Evolutionary conservation across 2,888 invertebrate genomes (phyloP).

Genomic region (Glyphotaelius pellucidus): DNA sequence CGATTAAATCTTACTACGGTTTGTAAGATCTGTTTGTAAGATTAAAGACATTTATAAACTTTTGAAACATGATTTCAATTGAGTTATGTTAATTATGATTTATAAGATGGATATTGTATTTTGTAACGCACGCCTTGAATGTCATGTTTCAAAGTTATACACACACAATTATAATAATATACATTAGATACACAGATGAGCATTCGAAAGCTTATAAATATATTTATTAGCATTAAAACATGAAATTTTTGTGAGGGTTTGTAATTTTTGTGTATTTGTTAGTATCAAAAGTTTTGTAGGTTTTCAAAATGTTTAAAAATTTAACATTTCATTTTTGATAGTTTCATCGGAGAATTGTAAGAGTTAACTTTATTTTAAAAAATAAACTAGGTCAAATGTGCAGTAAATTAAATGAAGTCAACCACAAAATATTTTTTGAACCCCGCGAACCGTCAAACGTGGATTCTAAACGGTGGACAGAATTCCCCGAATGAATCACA

Average conservation of each 20-base stretch:
- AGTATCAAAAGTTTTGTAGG: neutral
- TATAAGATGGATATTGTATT: neutral
- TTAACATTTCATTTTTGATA: neutral
- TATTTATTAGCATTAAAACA: neutral
- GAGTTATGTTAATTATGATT: neutral
- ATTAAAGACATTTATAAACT: constrained; percentile 12
- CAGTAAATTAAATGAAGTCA: neutral
- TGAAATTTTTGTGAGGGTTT: neutral
- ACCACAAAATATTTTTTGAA: neutral
- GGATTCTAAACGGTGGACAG: neutral
- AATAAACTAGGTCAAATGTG: neutral
- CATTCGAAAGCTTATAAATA: neutral
- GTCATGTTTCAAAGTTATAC: neutral
- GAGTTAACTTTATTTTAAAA: neutral
- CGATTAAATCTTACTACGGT: constrained; percentile 43
- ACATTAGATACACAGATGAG: neutral
- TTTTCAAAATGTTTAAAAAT: neutral
- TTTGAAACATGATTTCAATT: neutral
- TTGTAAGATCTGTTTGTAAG: constrained; percentile 24
- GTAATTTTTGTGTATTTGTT: neutral
- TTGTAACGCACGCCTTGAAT: neutral
- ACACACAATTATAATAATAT: neutral
- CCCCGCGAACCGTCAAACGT: neutral
- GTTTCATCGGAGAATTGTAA: neutral
- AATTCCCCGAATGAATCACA: constrained; percentile 35